These are phyloP conservation scores for Lochmaea capreae DNA, from an alignment of 2,888 invertebrate genomes.

Conservation along the genomic window DNA sequence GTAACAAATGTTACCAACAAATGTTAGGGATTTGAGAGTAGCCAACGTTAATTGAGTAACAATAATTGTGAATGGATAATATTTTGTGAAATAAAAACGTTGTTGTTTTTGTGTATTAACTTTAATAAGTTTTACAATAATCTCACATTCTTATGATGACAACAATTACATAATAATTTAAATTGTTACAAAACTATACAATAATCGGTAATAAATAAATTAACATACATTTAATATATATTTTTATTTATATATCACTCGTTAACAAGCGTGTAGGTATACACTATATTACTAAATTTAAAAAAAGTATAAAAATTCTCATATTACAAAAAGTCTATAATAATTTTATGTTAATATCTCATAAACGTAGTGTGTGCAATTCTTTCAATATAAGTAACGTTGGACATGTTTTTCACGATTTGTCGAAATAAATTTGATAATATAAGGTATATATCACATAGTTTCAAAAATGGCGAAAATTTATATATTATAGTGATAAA, in stretches of 20 bases:
- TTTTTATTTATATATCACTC: conserved; percentile 36
- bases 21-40: too few species aligned
- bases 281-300: conserved; percentile 34
- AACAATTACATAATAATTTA: conserved; percentile 31
- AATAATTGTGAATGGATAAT: too few species aligned
- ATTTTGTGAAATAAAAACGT: not conserved
- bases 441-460: conserved; percentile 2
- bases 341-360: conserved; percentile 1
- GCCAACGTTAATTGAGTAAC: too few species aligned
- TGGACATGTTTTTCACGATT: not conserved
- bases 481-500: not conserved
- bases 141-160: conserved; percentile 38
- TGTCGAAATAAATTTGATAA: not conserved
- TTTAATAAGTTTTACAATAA: conserved; percentile 31
- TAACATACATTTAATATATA: conserved; percentile 24
- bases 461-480: not conserved
- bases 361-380: not conserved
- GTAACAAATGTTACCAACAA: too few species aligned
- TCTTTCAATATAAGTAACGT: not conserved
- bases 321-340: conserved; percentile 32
- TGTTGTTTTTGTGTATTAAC: conserved; percentile 16
- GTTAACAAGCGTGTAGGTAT: conserved; percentile 39
- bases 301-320: conserved; percentile 42
- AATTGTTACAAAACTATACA: conserved; percentile 43
- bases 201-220: conserved; percentile 36